Evolutionary conservation across 2,797 vertebrate genomes (phyloP), one percentile per base, ranked within the genome.

Genomic region (Myoxocephalus aenaeus): DNA sequence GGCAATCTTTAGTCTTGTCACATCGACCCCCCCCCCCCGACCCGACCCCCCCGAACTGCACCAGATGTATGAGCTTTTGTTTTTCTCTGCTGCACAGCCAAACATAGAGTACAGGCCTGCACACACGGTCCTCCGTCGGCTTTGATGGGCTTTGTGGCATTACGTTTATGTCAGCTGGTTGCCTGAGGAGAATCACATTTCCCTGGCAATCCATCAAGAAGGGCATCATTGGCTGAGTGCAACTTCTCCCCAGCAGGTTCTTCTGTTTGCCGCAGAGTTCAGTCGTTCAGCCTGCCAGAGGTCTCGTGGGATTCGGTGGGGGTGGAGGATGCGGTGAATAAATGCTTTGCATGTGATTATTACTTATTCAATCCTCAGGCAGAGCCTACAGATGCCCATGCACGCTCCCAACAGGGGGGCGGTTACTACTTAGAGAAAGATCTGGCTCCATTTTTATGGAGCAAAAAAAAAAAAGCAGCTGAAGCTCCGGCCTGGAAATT

Each of bases 271-370:
- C 79, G 73, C 72, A 69, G 58, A 84, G 83, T 76, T 87, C 80
- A 89, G 74, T 78, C 68, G 15, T 44, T 62, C 68, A 84, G 61
- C 51, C 86, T 77, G 18, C 17, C 62, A n/a, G 73, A 65, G 46
- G 48, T 68, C 73, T 58, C 65, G 11, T 69, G 64, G 84, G 79
- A 74, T 61, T 64, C 7, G 15, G 29, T 46, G n/a, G 12, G 22
- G 50, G 50, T 20, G 7, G 18, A 17, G 66, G 65, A 78, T 64
- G 75, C 48, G 48, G 67, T 75, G 77, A 84, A 77, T 70, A 79
- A 84, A 67, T 77, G 74, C 83, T 83, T 89, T 82, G 84, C 83
- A 80, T 89, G 83, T 73, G 77, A 83, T 89, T 82, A 89, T 90
- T 83, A 81, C 70, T 75, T 68, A 85, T 89, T 90, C 84, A 82